Evolutionary conservation across 2,797 vertebrate genomes (phyloP), one percentile per base, ranked within the genome.

Genomic region (Chloroceryle inda): DNA sequence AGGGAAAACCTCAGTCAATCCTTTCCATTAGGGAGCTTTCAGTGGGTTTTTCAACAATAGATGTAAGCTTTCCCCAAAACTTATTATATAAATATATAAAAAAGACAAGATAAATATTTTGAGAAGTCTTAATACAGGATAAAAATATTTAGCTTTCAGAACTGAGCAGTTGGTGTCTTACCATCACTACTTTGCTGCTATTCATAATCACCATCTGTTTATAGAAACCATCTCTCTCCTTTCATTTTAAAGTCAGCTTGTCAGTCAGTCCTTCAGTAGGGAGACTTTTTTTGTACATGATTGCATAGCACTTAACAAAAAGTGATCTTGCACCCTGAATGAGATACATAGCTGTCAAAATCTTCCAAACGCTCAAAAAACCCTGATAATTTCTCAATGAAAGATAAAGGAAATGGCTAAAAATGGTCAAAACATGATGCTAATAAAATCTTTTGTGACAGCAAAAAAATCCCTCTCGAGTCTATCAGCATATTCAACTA

Each of bases 31-130:
- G 23, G 14, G 10, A 95, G 27, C 17, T 69, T 86, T 81, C 47
- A 88, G 13, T 33, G 38, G 18, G 26, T 84, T 92, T 92, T 84
- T 47, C 62, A 90, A 84, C 47, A 92, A 81, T 2, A 59, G 44
- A 69, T 82, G 35, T 47, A 94, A 93, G 27, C 1, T 52, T 82
- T 55, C 31, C 1, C 22, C 45, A 16, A 3, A 83, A 22, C 69
- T 76, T 61, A 79, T 52, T 82, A 71, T 11, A 76, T 79, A 94
- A 91, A 92, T 53, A 85, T 10, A 78, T 81, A 53, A 77, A 92
- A 81, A 45, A 87, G 74, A 47, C 20, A 87, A 95, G 74, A 88
- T n/a, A 92, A 96, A 96, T 88, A 95, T 94, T 95, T 87, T 85
- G 29, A 76, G 47, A 79, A 82, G 15, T 69, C 55, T 86, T 91